Evolutionary conservation across 2,797 vertebrate species (phyloP).

Genomic region (Avahi laniger): DNA sequence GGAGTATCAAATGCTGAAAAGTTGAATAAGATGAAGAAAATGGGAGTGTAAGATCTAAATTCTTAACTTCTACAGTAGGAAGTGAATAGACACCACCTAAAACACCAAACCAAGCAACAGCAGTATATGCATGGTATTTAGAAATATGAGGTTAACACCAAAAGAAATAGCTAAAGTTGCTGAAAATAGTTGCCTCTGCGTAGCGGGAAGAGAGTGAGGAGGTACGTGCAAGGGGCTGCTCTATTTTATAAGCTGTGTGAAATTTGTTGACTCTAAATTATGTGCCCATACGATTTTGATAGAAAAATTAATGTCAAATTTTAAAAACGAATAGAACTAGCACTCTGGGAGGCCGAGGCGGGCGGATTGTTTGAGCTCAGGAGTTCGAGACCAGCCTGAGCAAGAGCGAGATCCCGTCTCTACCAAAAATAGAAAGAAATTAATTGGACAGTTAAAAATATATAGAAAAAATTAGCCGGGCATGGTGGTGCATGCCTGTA

Average conservation of each 20-base stretch:
- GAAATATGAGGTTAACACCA: background rate
- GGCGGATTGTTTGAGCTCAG: no score
- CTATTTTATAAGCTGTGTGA: background rate
- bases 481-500: no score
- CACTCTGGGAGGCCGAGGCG: no score
- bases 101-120: background rate
- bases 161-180: background rate
- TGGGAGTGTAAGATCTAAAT: background rate
- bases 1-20: background rate
- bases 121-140: background rate
- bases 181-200: background rate
- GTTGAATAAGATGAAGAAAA: background rate
- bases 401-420: no score
- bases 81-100: background rate
- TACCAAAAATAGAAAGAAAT: no score
- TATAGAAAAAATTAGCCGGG: no score
- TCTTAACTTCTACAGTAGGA: background rate
- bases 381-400: no score
- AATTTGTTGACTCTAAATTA: background rate
- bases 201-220: background rate
- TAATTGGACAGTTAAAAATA: no score
- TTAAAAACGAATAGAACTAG: background rate
- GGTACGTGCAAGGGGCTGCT: background rate
- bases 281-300: background rate
- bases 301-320: background rate